Conservation (phyloP, 2,888 invertebrate species). For the Polyommatus icarus region DNA sequence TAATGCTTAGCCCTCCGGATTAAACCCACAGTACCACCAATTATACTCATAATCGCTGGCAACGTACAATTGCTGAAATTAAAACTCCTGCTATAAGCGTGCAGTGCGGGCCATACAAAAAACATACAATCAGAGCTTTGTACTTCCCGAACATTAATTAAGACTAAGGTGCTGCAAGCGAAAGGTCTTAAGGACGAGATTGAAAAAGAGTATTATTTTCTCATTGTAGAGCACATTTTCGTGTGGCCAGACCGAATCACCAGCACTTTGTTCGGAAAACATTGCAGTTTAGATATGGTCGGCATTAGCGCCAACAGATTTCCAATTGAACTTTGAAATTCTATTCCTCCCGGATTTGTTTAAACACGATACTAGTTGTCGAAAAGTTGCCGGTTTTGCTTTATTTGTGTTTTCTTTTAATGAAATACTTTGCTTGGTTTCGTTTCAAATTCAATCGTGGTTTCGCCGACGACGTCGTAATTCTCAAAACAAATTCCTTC, state of each 20-base stretch:
- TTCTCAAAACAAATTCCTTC: not conserved
- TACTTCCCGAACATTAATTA: conserved; percentile 74
- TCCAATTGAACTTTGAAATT: conserved; percentile 42
- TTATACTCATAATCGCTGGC: conserved; percentile 67
- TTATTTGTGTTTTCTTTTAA: conserved; percentile 24
- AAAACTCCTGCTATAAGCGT: conserved; percentile 64
- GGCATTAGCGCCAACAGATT: conserved; percentile 51
- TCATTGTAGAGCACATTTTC: conserved; percentile 45
- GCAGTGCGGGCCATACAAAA: conserved; percentile 58
- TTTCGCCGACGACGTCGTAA: not conserved
- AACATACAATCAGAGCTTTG: conserved; percentile 69
- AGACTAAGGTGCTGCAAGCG: conserved; percentile 57
- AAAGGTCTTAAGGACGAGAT: conserved; percentile 49
- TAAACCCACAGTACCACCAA: conserved; percentile 64
- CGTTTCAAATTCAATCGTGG: not conserved
- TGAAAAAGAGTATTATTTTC: conserved; percentile 47
- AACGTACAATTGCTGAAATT: conserved; percentile 71
- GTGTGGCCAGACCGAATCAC: conserved; percentile 36
- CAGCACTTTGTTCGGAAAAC: conserved; percentile 55
- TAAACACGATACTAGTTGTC: conserved; percentile 25
- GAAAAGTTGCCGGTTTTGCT: conserved; percentile 13
- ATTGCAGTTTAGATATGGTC: conserved; percentile 55
- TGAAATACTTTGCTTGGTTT: conserved; percentile 10
- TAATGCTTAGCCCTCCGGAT: conserved; percentile 57
- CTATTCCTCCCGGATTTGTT: conserved; percentile 28